phyloP scores from a whole-genome alignment of 2,888 invertebrate genomes.

The Alloplasta piceator region DNA sequence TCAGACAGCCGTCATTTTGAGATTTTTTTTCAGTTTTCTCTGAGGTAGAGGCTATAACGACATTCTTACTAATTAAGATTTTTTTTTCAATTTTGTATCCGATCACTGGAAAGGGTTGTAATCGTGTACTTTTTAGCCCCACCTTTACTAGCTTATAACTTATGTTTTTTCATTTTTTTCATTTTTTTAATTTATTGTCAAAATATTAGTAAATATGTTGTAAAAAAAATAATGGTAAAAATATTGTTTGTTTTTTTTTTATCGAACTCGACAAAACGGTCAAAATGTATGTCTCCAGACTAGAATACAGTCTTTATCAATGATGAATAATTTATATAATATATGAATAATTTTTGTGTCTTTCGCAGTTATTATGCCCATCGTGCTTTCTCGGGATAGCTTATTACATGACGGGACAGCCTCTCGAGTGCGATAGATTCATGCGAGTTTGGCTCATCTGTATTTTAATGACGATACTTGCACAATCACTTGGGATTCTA shows the following conservation, averaged over 20 bases:
- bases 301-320: too few relatives aligned
- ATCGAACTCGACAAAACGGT: too few relatives aligned
- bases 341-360: conserved; percentile 20
- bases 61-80: too few relatives aligned
- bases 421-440: conserved; percentile 86
- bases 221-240: background rate
- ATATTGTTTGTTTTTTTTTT: too few relatives aligned
- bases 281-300: too few relatives aligned
- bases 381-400: conserved; percentile 89
- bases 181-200: background rate
- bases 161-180: background rate
- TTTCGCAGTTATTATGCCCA: conserved; percentile 88
- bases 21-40: too few relatives aligned
- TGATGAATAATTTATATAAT: background rate
- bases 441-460: conserved; percentile 88
- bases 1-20: too few relatives aligned
- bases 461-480: conserved; percentile 88
- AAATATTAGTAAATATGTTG: background rate
- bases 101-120: too few relatives aligned
- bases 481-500: conserved; percentile 90
- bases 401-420: conserved; percentile 92
- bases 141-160: background rate
- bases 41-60: too few relatives aligned
- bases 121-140: too few relatives aligned
- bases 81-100: too few relatives aligned